A percentile compares a stretch with the other conserved stretches of the same genome.
phyloP scores from a whole-genome alignment of 2,888 invertebrate genomes.

The Acanthosepion lycidas region DNA sequence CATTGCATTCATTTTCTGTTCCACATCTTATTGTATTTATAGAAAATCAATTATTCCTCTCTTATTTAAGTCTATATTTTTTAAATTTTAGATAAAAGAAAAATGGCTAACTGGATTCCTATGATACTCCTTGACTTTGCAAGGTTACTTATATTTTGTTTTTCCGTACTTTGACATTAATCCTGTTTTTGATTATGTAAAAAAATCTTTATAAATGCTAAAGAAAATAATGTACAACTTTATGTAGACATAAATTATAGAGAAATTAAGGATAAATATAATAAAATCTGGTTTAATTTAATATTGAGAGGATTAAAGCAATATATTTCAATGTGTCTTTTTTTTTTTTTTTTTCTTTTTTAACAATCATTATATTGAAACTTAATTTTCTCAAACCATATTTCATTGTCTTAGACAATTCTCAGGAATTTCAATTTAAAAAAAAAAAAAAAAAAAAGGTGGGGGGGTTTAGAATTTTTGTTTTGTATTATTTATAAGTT shows the following conservation, averaged over 20 bases:
- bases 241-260: not conserved
- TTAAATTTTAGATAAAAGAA: not conserved
- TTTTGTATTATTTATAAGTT: too few species aligned
- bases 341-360: too few species aligned
- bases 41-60: not conserved
- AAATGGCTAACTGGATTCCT: not conserved
- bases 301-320: not conserved
- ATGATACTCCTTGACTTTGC: not conserved
- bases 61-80: not conserved
- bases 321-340: too few species aligned
- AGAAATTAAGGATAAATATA: not conserved
- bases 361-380: too few species aligned
- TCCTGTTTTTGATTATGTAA: not conserved
- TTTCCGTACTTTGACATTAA: not conserved
- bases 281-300: not conserved
- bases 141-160: not conserved
- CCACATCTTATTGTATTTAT: not conserved
- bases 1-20: not conserved
- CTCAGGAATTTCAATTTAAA: too few species aligned
- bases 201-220: not conserved
- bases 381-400: too few species aligned
- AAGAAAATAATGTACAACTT: not conserved
- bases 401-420: too few species aligned
- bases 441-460: too few species aligned
- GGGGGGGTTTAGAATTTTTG: too few species aligned